phyloP scores from a whole-genome alignment of 2,888 invertebrate genomes.

The Lapara coniferarum region DNA sequence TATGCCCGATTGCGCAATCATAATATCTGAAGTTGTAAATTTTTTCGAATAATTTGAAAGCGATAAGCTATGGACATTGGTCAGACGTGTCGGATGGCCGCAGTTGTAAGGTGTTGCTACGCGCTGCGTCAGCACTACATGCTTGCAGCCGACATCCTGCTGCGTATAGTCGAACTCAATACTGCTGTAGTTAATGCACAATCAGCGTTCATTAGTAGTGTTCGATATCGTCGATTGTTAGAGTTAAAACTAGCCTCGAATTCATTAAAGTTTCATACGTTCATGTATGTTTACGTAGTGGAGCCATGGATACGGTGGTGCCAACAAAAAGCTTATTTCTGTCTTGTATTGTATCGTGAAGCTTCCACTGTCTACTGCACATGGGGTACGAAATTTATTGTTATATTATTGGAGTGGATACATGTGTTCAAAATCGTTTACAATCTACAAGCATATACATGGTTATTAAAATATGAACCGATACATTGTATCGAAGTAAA shows the following conservation, averaged over 20 bases:
- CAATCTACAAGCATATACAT: neutral
- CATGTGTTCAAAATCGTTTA: neutral
- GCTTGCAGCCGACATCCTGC: no score
- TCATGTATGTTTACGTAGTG: neutral
- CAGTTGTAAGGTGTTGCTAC: no score
- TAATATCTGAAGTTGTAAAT: no score
- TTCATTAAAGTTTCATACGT: constrained; percentile 3
- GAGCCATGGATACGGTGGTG: constrained; percentile 9
- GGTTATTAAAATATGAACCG: neutral
- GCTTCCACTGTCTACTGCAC: neutral
- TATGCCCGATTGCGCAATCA: no score
- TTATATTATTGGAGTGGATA: neutral
- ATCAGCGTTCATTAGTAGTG: no score
- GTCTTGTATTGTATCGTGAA: neutral
- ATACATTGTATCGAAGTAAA: neutral
- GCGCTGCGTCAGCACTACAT: no score
- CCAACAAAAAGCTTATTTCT: constrained; percentile 1
- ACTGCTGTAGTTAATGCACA: no score
- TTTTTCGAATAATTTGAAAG: no score
- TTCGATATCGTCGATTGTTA: neutral
- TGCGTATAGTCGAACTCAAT: no score
- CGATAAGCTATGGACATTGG: no score
- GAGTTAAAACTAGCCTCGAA: neutral
- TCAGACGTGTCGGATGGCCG: no score
- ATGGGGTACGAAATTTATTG: neutral